These are phyloP conservation scores for Latrodectus geometricus DNA, from an alignment of 1,140 invertebrate genomes.

Conservation along the genomic window DNA sequence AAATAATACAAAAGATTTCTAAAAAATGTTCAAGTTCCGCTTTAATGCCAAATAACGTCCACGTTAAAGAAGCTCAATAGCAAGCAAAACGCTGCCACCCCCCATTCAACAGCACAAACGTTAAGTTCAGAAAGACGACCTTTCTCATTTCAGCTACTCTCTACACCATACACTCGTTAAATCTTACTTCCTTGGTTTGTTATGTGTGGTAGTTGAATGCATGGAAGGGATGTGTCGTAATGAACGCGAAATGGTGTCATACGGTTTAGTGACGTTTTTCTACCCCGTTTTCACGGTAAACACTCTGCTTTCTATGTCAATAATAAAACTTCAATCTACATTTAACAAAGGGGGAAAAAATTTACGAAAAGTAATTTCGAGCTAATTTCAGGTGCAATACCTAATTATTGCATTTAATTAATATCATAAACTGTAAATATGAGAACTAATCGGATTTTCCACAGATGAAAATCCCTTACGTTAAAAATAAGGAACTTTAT, in stretches of 20 bases:
- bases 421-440: too few species aligned
- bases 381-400: too few species aligned
- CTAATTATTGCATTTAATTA: too few species aligned
- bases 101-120: background rate
- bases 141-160: background rate
- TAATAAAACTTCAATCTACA: background rate
- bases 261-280: slow-evolving; percentile 14
- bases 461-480: too few species aligned
- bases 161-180: background rate
- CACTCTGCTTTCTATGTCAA: background rate
- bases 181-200: slow-evolving; percentile 38
- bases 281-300: background rate
- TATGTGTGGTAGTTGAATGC: slow-evolving; percentile 35
- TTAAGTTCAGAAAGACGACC: slow-evolving; percentile 2
- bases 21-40: too few species aligned
- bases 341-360: too few species aligned
- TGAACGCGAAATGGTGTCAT: slow-evolving; percentile 37
- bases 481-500: too few species aligned
- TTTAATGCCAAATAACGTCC: too few species aligned
- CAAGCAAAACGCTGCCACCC: background rate
- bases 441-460: too few species aligned
- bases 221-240: slow-evolving; percentile 35
- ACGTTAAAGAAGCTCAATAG: background rate
- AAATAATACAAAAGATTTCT: too few species aligned
- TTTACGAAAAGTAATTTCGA: too few species aligned